Base-by-base conservation (phyloP, 2,113 vertebrate species). In the Lontra canadensis region DNA sequence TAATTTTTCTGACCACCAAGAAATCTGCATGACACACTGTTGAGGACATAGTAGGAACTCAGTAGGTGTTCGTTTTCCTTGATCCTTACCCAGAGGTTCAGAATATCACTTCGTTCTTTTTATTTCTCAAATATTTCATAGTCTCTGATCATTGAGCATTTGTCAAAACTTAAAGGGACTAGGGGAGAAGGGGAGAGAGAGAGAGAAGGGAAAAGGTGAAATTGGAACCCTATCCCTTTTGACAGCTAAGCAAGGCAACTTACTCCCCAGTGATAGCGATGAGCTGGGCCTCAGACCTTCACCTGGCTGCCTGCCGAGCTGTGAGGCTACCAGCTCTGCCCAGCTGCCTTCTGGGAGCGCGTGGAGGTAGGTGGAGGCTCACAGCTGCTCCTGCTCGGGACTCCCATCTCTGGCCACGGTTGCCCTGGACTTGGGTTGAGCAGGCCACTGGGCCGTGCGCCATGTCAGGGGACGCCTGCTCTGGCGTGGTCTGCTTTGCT, bases 311-410 rank as follows among this genome's bases (percentile, higher is more conserved):
- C 7, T 10, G 71, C 59, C 4, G 2, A 23, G 80, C 4, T 17
- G 59, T n/a, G n/a, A 55, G 71, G 10, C 10, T 17, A 4, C 63
- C 36, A 5, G 8, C 52, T 36, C 91, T 25, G 57, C 25, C 18
- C 25, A 2, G 13, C 25, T 8, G 1, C 71, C 59, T 74, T 31
- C 34, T 10, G 71, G 42, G n/a, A 14, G 0, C 9, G 17, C 6
- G 15, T 5, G 31, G 29, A n/a, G 44, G 71, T 17, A 11, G 39
- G 52, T 4, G 2, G 69, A 26, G 34, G 10, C 23, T 61, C 52
- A 1, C 4, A 4, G 36, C 31, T 17, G 3, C 81, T 59, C 5
- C 4, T 6, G 10, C 42, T 5, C 7, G 2, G 34, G n/a, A 1
- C 4, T 42, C 69, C n/a, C 61, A 3, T 21, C 76, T 73, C 52